phyloP scores from a whole-genome alignment of 2,113 vertebrate species.

The Athene noctua region DNA sequence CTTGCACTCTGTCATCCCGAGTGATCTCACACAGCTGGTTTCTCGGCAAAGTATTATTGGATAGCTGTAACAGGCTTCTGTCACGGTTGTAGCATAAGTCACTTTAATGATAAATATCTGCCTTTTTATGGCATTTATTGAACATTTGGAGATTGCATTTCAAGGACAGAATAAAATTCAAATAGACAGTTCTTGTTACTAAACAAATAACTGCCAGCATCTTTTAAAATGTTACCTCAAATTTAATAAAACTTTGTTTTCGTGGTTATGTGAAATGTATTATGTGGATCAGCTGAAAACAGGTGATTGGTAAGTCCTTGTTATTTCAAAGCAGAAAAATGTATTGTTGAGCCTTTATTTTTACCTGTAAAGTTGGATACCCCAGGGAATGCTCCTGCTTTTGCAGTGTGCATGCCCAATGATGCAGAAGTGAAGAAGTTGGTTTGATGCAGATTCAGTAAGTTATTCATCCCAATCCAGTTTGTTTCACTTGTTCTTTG shows the following conservation, averaged over 20 bases:
- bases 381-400: not conserved
- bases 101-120: not conserved
- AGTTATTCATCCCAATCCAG: not conserved
- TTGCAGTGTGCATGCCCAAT: fast-evolving
- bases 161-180: not conserved
- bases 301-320: too few species aligned
- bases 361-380: not conserved
- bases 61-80: not conserved
- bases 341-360: not conserved
- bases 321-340: not conserved
- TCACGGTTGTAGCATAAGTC: not conserved
- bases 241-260: not conserved
- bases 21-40: not conserved
- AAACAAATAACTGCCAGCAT: not conserved
- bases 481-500: not conserved
- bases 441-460: not conserved
- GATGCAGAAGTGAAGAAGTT: not conserved
- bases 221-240: not conserved
- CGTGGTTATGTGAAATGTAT: fast-evolving
- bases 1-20: not conserved
- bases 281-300: not conserved
- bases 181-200: not conserved
- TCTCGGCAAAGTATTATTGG: not conserved
- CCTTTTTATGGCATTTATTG: slow-evolving; percentile 3
- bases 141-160: slow-evolving; percentile 16